These are phyloP conservation scores for Nezara viridula DNA, from an alignment of 2,888 invertebrate species.

Conservation along the genomic window DNA sequence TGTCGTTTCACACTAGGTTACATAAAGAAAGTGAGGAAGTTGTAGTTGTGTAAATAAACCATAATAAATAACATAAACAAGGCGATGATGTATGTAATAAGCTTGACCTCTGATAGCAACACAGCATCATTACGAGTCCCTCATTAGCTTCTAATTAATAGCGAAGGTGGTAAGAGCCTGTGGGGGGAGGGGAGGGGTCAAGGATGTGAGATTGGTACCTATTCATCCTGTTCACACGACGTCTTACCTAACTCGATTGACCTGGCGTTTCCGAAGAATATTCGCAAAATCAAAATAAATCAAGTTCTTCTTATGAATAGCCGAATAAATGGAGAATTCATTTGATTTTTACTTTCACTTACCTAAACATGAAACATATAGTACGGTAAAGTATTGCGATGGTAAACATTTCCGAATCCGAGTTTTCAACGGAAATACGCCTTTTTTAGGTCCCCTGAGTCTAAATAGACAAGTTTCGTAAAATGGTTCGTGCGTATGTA, in stretches of 20 bases:
- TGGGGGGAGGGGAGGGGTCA: background rate
- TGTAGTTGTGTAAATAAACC: no score
- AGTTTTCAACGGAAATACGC: no score
- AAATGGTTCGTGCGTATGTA: no score
- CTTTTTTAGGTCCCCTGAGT: no score
- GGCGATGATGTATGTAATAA: background rate
- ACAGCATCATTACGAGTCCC: background rate
- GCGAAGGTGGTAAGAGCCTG: background rate
- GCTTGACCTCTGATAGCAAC: background rate
- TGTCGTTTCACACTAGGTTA: no score
- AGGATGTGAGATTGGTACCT: background rate
- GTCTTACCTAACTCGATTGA: background rate
- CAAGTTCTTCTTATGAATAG: background rate
- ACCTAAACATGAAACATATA: no score
- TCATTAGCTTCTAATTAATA: constrained; percentile 1
- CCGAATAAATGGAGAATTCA: background rate
- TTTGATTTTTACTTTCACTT: no score
- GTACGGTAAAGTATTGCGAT: no score
- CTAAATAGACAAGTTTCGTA: no score
- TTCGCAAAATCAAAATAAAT: background rate
- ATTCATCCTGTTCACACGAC: background rate
- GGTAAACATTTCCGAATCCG: no score
- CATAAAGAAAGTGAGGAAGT: no score
- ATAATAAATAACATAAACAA: background rate
- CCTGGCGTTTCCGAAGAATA: background rate